Conservation (phyloP, 2,113 vertebrate genomes). For the Petrocephalus zakoni region DNA sequence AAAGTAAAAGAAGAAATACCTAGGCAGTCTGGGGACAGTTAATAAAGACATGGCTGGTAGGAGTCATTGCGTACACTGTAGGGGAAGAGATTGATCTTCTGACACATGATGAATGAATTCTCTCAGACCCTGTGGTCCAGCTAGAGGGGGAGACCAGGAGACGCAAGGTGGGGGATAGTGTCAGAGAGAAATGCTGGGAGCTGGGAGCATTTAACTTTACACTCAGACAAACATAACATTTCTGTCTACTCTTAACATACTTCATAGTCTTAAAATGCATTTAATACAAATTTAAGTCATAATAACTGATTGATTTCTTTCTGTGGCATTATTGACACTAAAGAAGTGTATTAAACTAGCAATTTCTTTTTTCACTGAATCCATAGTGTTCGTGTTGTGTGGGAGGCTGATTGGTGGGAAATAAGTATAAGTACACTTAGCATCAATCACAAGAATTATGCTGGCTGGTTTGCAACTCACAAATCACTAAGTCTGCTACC, state of each 20-base stretch:
- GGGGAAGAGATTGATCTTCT: constrained; percentile 30
- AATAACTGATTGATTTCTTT: not conserved
- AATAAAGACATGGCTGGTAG: constrained; percentile 28
- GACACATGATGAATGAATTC: constrained; percentile 33
- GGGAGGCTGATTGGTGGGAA: not conserved
- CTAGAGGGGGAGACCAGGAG: not conserved
- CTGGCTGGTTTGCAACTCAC: not conserved
- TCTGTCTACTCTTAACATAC: not conserved
- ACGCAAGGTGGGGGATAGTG: not conserved
- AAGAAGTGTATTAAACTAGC: not conserved
- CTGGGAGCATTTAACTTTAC: not conserved
- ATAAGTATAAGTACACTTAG: not conserved
- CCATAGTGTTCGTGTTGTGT: not conserved
- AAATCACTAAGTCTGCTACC: not conserved
- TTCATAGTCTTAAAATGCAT: not conserved
- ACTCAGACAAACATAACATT: not conserved
- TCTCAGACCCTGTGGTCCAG: constrained; percentile 9
- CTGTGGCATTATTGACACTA: not conserved
- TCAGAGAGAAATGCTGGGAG: not conserved
- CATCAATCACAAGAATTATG: not conserved
- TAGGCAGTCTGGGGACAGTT: constrained; percentile 26
- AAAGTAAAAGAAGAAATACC: not conserved
- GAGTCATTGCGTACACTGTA: constrained; percentile 19
- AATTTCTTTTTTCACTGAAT: not conserved
- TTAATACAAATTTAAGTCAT: not conserved